Evolutionary conservation across 2,113 vertebrate species (phyloP).

Genomic region (Eonycteris spelaea): DNA sequence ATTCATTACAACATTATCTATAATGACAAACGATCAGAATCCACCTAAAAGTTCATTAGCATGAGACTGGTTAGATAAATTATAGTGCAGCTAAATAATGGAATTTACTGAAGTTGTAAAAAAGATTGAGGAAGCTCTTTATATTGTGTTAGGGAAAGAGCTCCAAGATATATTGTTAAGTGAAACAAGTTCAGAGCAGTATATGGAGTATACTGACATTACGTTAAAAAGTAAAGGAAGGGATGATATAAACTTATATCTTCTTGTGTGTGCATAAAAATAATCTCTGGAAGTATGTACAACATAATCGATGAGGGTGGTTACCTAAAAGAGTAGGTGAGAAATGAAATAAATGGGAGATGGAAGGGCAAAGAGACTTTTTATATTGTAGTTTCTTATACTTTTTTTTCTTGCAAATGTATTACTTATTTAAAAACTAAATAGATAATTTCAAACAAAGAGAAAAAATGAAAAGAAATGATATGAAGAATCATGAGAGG

Average conservation of each 20-base stretch:
- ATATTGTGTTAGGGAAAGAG: background rate
- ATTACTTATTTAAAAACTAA: constrained; percentile 26
- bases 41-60: background rate
- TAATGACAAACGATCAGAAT: constrained; percentile 1
- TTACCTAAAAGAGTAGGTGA: background rate
- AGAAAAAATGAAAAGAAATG: background rate
- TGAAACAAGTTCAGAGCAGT: background rate
- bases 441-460: background rate
- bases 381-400: background rate
- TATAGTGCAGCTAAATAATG: background rate
- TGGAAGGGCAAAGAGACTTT: background rate
- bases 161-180: background rate
- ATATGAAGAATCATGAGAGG: background rate
- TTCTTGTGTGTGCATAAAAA: background rate
- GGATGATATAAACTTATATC: background rate
- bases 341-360: background rate
- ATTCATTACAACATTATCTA: background rate
- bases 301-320: background rate
- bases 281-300: background rate
- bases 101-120: constrained; percentile 21
- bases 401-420: background rate
- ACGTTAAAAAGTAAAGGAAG: background rate
- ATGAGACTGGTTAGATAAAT: background rate
- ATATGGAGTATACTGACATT: background rate
- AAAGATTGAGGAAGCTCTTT: background rate